These are phyloP conservation scores for Platypus cylindrus DNA, from an alignment of 2,888 invertebrate species.

Conservation along the genomic window DNA sequence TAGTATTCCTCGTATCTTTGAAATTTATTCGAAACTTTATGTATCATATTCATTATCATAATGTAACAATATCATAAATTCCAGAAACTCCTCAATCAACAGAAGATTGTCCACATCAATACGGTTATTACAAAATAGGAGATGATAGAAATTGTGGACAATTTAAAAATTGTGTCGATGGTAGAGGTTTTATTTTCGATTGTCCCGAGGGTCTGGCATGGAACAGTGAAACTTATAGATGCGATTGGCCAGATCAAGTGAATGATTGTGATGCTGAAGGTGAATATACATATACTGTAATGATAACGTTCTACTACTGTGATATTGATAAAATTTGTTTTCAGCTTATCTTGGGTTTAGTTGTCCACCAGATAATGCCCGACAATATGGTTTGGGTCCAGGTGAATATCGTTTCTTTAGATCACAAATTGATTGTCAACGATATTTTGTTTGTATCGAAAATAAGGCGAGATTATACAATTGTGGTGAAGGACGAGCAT, in stretches of 20 bases:
- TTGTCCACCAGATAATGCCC: conserved; percentile 56
- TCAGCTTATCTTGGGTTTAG: conserved; percentile 65
- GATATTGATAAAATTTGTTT: conserved; percentile 24
- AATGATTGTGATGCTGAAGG: conserved; percentile 70
- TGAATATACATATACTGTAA: conserved; percentile 27
- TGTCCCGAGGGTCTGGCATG: conserved; percentile 73
- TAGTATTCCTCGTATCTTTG: no score
- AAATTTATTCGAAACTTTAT: no score
- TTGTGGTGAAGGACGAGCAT: conserved; percentile 67
- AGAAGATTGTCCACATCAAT: conserved; percentile 71
- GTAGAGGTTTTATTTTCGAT: conserved; percentile 55
- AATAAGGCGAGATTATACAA: conserved; percentile 59
- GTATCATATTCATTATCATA: no score
- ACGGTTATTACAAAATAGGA: conserved; percentile 65
- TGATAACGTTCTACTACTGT: neutral
- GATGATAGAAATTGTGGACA: conserved; percentile 56
- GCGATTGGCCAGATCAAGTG: conserved; percentile 83
- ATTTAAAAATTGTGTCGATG: conserved; percentile 71
- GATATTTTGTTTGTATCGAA: conserved; percentile 66
- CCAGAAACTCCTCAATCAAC: conserved; percentile 60
- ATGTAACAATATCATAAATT: conserved; percentile 7
- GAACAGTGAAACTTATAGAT: conserved; percentile 51
- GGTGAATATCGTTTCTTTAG: conserved; percentile 39
- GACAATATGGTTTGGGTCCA: conserved; percentile 33
- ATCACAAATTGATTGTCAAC: conserved; percentile 56